Conservation (phyloP, 2,888 invertebrate genomes). For the Stramonita haemastoma region DNA sequence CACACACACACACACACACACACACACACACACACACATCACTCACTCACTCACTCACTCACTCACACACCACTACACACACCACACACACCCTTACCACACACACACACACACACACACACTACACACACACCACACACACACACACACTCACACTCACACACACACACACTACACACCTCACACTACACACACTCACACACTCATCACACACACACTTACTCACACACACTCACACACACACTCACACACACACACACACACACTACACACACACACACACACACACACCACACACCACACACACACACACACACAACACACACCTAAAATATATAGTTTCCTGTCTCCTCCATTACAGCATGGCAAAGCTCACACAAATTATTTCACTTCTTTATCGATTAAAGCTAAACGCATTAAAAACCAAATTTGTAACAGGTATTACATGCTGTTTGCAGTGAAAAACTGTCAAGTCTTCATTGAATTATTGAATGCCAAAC, state of each 20-base stretch:
- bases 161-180: not conserved
- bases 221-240: slow-evolving; percentile 7
- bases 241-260: not conserved
- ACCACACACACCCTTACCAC: not conserved
- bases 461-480: no score
- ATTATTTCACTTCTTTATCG: no score
- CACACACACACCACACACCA: not conserved
- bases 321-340: no score
- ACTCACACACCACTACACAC: not conserved
- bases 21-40: not conserved
- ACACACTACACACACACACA: not conserved
- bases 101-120: not conserved
- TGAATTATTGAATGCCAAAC: no score
- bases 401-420: no score
- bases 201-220: not conserved
- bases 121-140: not conserved
- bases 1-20: no score
- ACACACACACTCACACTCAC: not conserved
- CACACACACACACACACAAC: not conserved
- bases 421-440: no score
- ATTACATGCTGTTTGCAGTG: no score
- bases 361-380: no score
- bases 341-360: no score
- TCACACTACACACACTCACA: not conserved
- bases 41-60: not conserved